A percentile compares a stretch with the other conserved stretches of the same genome.
phyloP scores from a whole-genome alignment of 2,113 vertebrate species.

The Protomyctophum bolini region DNA sequence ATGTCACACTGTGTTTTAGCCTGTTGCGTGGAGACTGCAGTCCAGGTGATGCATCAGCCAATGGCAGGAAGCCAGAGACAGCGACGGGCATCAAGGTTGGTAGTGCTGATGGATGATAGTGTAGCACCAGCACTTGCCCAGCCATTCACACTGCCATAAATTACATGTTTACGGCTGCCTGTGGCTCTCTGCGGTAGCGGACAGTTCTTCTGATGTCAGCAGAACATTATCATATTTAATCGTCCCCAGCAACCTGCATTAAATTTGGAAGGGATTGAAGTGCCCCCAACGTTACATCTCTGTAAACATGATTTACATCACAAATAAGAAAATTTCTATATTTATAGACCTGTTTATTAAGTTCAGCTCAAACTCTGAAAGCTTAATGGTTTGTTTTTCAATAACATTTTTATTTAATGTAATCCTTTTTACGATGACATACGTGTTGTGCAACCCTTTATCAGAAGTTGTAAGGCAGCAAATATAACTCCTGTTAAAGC shows the following conservation, averaged over 20 bases:
- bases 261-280: slow-evolving; percentile 62
- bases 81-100: slow-evolving; percentile 49
- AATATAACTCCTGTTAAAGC: slow-evolving; percentile 59
- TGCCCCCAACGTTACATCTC: slow-evolving; percentile 41
- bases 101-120: slow-evolving; percentile 64
- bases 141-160: slow-evolving; percentile 66
- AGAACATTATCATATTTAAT: slow-evolving; percentile 81
- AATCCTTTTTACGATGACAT: slow-evolving; percentile 74
- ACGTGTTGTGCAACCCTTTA: slow-evolving; percentile 62
- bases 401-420: slow-evolving; percentile 81
- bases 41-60: slow-evolving; percentile 69
- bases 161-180: slow-evolving; percentile 63
- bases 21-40: slow-evolving; percentile 60
- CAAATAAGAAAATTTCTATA: slow-evolving; percentile 23
- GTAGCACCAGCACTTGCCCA: slow-evolving; percentile 52
- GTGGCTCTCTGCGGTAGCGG: slow-evolving; percentile 29
- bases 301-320: slow-evolving; percentile 67
- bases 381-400: slow-evolving; percentile 57
- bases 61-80: slow-evolving; percentile 67
- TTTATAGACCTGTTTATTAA: slow-evolving; percentile 57
- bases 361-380: slow-evolving; percentile 61
- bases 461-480: slow-evolving; percentile 59
- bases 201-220: slow-evolving; percentile 60
- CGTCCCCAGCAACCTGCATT: slow-evolving; percentile 69
- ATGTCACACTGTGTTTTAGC: slow-evolving; percentile 19